Evolutionary conservation across 2,888 invertebrate genomes (phyloP).

Genomic region (Steromphala cineraria): DNA sequence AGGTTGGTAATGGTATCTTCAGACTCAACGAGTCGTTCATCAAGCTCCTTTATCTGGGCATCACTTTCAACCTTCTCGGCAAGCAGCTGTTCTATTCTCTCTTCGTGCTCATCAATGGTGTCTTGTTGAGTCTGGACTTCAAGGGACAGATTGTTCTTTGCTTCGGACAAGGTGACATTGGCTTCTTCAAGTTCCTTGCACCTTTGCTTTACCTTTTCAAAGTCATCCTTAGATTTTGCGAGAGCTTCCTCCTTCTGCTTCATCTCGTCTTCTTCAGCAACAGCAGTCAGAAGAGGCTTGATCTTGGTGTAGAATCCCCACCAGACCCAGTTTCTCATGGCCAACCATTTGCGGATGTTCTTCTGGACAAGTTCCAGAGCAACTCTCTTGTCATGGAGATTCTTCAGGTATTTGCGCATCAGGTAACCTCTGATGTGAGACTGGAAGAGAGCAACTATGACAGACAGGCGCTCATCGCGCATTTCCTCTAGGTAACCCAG

Average conservation of each 20-base stretch:
- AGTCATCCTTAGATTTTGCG: constrained; percentile 93
- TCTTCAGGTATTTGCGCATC: constrained; percentile 88
- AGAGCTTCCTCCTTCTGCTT: constrained; percentile 97
- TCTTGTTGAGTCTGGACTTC: constrained; percentile 95
- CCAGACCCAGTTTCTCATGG: constrained; percentile 99
- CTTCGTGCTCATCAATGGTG: constrained; percentile 91
- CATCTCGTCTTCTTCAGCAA: constrained; percentile 98
- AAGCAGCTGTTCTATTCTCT: constrained; percentile 93
- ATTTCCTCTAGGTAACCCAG: constrained; percentile 99
- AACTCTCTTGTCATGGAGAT: constrained; percentile 95
- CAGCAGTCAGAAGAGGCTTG: constrained; percentile 95
- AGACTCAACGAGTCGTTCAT: constrained; percentile 96
- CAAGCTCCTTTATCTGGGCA: constrained; percentile 94
- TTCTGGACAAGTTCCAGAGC: constrained; percentile 98
- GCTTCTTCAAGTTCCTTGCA: constrained; percentile 97
- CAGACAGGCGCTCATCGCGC: constrained; percentile 97
- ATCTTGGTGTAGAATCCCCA: constrained; percentile 94
- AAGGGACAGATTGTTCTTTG: constrained; percentile 93
- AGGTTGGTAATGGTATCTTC: constrained; percentile 97
- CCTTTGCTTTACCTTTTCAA: constrained; percentile 95
- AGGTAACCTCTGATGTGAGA: constrained; percentile 93
- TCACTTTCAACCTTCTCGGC: constrained; percentile 98
- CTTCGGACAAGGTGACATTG: constrained; percentile 92
- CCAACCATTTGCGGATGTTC: constrained; percentile 99
- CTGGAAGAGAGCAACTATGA: constrained; percentile 94